Evolutionary conservation across 2,113 vertebrate genomes (phyloP).

Genomic region (Brienomyrus longianalis): DNA sequence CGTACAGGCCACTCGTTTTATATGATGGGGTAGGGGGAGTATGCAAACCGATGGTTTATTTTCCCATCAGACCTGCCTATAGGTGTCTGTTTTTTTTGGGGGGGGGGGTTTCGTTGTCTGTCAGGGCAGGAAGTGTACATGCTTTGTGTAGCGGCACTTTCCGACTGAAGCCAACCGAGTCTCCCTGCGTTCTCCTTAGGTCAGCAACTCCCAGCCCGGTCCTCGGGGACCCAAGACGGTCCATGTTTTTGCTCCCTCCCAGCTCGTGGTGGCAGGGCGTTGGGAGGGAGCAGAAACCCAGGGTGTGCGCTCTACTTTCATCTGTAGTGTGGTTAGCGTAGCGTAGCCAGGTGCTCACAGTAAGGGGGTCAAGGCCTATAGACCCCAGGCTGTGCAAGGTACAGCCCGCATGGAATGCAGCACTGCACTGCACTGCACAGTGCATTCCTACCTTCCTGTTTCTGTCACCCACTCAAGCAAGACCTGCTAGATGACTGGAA

Average conservation of each 20-base stretch:
- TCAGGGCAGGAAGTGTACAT: background rate
- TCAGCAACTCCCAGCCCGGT: background rate
- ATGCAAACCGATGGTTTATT: constrained; percentile 22
- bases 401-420: constrained; percentile 34
- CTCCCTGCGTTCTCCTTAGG: background rate
- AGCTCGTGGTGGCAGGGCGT: background rate
- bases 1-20: constrained; percentile 22
- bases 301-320: constrained; percentile 77
- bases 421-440: constrained; percentile 22
- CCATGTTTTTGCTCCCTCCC: background rate
- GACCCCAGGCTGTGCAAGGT: constrained; percentile 25
- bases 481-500: constrained; percentile 41
- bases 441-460: constrained; percentile 32
- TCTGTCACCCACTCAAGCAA: constrained; percentile 41
- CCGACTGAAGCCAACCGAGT: background rate
- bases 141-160: background rate
- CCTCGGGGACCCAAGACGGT: background rate
- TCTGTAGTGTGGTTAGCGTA: constrained; percentile 71
- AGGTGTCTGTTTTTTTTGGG: background rate
- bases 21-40: background rate
- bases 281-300: constrained; percentile 34
- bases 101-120: background rate
- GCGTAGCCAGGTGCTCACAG: constrained; percentile 46
- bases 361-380: constrained; percentile 26
- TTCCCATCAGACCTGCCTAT: constrained; percentile 21